These are phyloP conservation scores for Mionectes macconnelli DNA, from an alignment of 2,113 vertebrate genomes.

Conservation along the genomic window DNA sequence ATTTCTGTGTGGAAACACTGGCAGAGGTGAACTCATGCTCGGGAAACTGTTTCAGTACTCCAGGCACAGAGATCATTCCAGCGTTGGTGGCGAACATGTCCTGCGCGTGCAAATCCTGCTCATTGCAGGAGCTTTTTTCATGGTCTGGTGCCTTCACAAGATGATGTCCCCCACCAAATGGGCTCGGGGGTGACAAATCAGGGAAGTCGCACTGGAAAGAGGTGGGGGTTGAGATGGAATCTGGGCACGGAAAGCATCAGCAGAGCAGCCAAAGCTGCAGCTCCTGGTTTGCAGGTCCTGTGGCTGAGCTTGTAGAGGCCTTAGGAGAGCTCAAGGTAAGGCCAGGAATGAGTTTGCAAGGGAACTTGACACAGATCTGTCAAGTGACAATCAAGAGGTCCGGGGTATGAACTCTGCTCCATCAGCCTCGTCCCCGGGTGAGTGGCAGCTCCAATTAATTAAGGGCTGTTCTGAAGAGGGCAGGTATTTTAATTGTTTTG, in stretches of 20 bases:
- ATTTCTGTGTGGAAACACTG: not conserved
- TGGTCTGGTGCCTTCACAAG: not conserved
- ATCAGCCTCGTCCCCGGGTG: not conserved
- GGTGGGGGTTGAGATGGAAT: not conserved
- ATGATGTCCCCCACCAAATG: not conserved
- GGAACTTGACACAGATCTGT: not conserved
- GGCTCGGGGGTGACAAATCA: not conserved
- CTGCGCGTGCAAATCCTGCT: not conserved
- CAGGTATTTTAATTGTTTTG: not conserved
- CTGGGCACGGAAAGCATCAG: not conserved
- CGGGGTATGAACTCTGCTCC: not conserved
- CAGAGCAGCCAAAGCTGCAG: not conserved
- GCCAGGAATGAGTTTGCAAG: not conserved
- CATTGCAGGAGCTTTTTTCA: not conserved
- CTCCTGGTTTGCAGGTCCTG: not conserved
- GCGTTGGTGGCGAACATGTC: not conserved
- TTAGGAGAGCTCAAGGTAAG: not conserved
- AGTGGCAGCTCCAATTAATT: not conserved
- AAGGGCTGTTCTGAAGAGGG: not conserved
- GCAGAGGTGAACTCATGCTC: not conserved
- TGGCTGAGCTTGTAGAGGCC: not conserved
- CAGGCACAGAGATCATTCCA: not conserved
- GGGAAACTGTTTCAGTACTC: not conserved
- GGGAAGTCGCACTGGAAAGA: not conserved
- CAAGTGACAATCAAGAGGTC: not conserved